A percentile compares a stretch with the other conserved stretches of the same genome.
These are phyloP conservation scores for Clarias laeviceps DNA, from an alignment of 2,797 vertebrate genomes.

Conservation along the genomic window DNA sequence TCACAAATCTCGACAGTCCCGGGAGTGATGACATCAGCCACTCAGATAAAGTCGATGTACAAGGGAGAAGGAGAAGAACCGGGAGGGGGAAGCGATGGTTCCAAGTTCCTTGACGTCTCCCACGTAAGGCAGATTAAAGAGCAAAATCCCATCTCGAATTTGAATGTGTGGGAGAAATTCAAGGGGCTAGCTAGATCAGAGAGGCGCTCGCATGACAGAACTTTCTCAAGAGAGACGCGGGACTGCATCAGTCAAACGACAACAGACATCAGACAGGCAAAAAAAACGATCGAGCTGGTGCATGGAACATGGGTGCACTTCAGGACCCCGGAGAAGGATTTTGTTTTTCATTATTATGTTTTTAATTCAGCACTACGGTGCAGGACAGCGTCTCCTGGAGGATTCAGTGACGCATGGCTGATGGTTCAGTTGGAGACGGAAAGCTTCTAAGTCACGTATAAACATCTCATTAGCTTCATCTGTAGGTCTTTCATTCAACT, in stretches of 20 bases:
- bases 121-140: conserved; percentile 42
- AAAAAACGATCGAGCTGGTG: not conserved
- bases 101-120: conserved; percentile 41
- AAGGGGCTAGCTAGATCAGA: conserved; percentile 21
- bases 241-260: conserved; percentile 14
- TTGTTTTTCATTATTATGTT: too few relatives aligned
- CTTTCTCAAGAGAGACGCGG: conserved; percentile 13
- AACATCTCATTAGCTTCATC: not conserved
- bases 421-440: not conserved
- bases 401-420: not conserved
- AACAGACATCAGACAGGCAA: conserved; percentile 4
- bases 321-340: conserved; percentile 20
- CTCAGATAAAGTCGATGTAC: conserved; percentile 4
- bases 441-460: not conserved
- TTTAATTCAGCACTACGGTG: not conserved
- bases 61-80: not conserved
- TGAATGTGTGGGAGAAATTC: conserved; percentile 39
- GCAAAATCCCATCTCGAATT: conserved; percentile 31
- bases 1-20: conserved; percentile 30
- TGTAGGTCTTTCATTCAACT: not conserved
- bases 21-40: conserved; percentile 21
- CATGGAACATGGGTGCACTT: not conserved
- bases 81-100: conserved; percentile 34
- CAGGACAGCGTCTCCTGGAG: conserved; percentile 15
- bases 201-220: not conserved